Evolutionary conservation across 2,888 invertebrate species (phyloP).

Genomic region (Helleia helle): DNA sequence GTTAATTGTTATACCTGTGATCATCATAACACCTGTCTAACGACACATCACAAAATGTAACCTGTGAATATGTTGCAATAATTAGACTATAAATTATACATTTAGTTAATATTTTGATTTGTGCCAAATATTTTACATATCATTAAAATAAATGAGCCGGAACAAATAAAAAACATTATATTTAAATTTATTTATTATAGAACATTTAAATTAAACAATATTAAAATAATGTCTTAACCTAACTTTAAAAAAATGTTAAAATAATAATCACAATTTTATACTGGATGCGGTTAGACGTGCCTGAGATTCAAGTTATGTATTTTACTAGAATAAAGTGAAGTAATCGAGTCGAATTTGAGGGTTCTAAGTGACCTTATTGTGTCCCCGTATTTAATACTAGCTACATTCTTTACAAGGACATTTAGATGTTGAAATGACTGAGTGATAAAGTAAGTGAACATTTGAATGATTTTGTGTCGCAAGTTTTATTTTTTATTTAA

Average conservation of each 20-base stretch:
- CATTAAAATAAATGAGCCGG: conserved; percentile 6
- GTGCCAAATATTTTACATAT: conserved; percentile 10
- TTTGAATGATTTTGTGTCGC: no score
- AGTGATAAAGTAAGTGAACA: no score
- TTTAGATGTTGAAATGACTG: no score
- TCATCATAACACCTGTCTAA: no score
- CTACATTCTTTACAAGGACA: no score
- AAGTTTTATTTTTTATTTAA: no score
- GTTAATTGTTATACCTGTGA: no score
- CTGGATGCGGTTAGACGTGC: conserved; percentile 39
- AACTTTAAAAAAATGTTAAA: conserved; percentile 31
- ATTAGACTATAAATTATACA: background rate
- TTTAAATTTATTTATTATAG: conserved; percentile 50
- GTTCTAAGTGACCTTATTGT: no score
- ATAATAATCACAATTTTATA: conserved; percentile 51
- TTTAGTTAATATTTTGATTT: conserved; percentile 13
- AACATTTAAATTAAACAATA: conserved; percentile 47
- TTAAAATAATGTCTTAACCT: conserved; percentile 52
- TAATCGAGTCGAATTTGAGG: no score
- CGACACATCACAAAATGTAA: no score
- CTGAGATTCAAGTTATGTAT: conserved; percentile 21
- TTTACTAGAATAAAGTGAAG: no score
- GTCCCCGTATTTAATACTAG: no score
- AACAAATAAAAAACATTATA: conserved; percentile 24
- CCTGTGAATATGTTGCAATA: conserved; percentile 8